Conservation (phyloP, 2,888 invertebrate genomes). For the Polietes domitor region DNA sequence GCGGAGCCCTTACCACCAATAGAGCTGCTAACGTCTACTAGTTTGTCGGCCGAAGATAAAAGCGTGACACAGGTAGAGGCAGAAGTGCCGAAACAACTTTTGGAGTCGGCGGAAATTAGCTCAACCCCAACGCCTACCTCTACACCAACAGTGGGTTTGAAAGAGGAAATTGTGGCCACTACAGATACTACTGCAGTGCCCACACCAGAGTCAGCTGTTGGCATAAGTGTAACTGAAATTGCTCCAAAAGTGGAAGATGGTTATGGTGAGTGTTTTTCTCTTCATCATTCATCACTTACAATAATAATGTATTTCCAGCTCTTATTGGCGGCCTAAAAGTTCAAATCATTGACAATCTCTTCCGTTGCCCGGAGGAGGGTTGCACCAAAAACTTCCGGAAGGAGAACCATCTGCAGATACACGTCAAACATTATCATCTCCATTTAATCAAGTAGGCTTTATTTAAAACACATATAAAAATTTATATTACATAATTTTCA, state of each 20-base stretch:
- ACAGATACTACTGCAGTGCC: slow-evolving; percentile 51
- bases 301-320: slow-evolving; percentile 75
- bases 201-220: slow-evolving; percentile 19
- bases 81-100: slow-evolving; percentile 61
- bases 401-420: slow-evolving; percentile 94
- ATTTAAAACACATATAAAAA: not conserved
- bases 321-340: slow-evolving; percentile 84
- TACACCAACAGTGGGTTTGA: slow-evolving; percentile 43
- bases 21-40: slow-evolving; percentile 76
- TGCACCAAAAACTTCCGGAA: slow-evolving; percentile 95
- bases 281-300: no score
- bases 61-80: slow-evolving; percentile 64
- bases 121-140: slow-evolving; percentile 63
- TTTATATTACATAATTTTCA: not conserved
- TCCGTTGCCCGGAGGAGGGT: slow-evolving; percentile 89
- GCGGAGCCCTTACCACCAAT: slow-evolving; percentile 76
- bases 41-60: slow-evolving; percentile 60
- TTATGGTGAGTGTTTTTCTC: slow-evolving; percentile 72
- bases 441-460: slow-evolving; percentile 85
- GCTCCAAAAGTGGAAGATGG: slow-evolving; percentile 74
- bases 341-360: slow-evolving; percentile 86
- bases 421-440: slow-evolving; percentile 96
- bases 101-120: slow-evolving; percentile 54
- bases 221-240: slow-evolving; percentile 7
- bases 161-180: slow-evolving; percentile 44